Percentiles rank a stretch among this genome's conserved stretches.
These are phyloP conservation scores for Cetoscarus ocellatus DNA, from an alignment of 2,797 vertebrate species.

Conservation along the genomic window DNA sequence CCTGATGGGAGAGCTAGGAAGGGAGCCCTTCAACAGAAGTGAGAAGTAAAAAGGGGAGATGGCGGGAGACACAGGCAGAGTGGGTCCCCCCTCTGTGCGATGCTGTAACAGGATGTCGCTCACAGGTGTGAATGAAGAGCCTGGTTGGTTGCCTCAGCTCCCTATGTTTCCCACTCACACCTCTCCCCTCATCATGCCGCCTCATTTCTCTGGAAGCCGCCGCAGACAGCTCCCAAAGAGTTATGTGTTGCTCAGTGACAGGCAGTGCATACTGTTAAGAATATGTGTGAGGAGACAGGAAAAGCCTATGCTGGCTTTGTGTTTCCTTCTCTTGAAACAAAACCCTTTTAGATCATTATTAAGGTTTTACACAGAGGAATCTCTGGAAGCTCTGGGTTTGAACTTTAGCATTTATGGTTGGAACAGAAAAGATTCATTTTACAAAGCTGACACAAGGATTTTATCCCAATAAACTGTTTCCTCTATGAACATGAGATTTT, in stretches of 20 bases:
- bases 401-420: slow-evolving; percentile 22
- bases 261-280: slow-evolving; percentile 49
- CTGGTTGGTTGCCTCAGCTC: slow-evolving; percentile 59
- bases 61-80: slow-evolving; percentile 24
- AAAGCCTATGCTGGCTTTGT: slow-evolving; percentile 41
- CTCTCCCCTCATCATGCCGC: slow-evolving; percentile 55
- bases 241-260: slow-evolving; percentile 48
- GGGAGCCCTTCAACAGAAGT: slow-evolving; percentile 27
- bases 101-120: slow-evolving; percentile 55
- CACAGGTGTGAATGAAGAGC: slow-evolving; percentile 73
- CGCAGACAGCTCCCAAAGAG: slow-evolving; percentile 46
- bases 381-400: slow-evolving; percentile 30
- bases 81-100: slow-evolving; percentile 11
- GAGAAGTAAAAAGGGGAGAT: slow-evolving; percentile 1
- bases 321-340: slow-evolving; percentile 33
- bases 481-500: slow-evolving; percentile 17
- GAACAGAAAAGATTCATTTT: slow-evolving; percentile 11
- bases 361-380: slow-evolving; percentile 17
- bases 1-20: slow-evolving; percentile 38
- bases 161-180: slow-evolving; percentile 58
- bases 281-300: slow-evolving; percentile 38
- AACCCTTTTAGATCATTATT: slow-evolving; percentile 28
- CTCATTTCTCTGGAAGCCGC: slow-evolving; percentile 51
- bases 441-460: slow-evolving; percentile 8
- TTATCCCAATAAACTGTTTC: slow-evolving; percentile 25